Conservation (phyloP, 2,888 invertebrate species). For the Copidosoma aretas region DNA sequence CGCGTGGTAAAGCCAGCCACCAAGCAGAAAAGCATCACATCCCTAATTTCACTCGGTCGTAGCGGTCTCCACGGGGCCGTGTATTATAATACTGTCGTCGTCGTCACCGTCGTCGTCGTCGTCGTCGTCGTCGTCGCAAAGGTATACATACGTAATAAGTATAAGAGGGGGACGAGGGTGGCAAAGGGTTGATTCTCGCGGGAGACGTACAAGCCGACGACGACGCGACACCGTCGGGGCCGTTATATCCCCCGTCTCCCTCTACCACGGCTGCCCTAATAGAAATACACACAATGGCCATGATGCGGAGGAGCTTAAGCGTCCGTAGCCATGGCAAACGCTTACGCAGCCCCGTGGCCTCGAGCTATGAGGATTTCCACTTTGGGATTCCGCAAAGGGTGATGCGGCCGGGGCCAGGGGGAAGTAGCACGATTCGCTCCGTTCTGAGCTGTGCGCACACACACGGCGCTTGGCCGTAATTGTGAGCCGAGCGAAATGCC, state of each 20-base stretch:
- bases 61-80: slow-evolving; percentile 36
- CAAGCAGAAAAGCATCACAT: slow-evolving; percentile 22
- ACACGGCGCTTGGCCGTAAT: slow-evolving; percentile 27
- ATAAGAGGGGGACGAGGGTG: slow-evolving; percentile 40
- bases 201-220: slow-evolving; percentile 53
- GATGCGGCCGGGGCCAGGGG: no score
- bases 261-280: neutral
- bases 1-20: no score
- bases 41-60: slow-evolving; percentile 56
- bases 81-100: slow-evolving; percentile 49
- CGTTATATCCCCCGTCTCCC: neutral
- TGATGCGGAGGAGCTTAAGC: neutral
- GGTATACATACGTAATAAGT: no score
- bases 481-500: neutral
- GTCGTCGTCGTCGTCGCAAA: slow-evolving; percentile 49
- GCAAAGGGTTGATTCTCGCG: slow-evolving; percentile 61
- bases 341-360: slow-evolving; percentile 1
- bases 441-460: neutral
- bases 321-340: neutral
- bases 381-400: slow-evolving; percentile 3
- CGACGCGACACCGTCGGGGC: slow-evolving; percentile 55
- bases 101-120: no score
- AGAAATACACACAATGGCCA: slow-evolving; percentile 1
- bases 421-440: no score
- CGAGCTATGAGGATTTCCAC: slow-evolving; percentile 29